Conservation (phyloP, 23 tunicate genomes). For the Clavelina lepadiformis region DNA sequence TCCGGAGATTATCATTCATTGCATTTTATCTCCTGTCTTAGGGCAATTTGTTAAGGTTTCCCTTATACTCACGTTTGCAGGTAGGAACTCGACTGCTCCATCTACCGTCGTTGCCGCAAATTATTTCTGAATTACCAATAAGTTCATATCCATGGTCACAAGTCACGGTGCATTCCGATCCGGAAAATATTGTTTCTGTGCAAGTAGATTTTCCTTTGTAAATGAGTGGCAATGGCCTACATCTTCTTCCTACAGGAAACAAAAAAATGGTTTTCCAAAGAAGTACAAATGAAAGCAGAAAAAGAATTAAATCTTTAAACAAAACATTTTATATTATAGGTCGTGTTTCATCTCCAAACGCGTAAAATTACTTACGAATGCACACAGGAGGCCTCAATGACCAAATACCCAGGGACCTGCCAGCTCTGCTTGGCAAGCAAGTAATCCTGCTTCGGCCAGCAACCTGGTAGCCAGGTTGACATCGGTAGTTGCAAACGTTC, state of each 20-base stretch:
- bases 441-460: constrained; percentile 23
- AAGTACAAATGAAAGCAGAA: too few relatives aligned
- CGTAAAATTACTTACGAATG: constrained; percentile 56
- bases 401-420: constrained; percentile 35
- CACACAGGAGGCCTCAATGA: constrained; percentile 16
- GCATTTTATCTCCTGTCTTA: too few relatives aligned
- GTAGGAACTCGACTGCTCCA: constrained; percentile 33
- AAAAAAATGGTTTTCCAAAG: too few relatives aligned
- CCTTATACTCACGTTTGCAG: constrained; percentile 48
- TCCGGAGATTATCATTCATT: too few relatives aligned
- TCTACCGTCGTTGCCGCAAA: constrained; percentile 20
- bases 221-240: constrained; percentile 5
- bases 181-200: constrained; percentile 33
- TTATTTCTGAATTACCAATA: constrained; percentile 6
- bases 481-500: constrained; percentile 32
- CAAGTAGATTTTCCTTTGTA: constrained; percentile 35
- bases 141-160: constrained; percentile 55
- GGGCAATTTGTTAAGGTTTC: neutral
- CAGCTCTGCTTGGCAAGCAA: constrained; percentile 22
- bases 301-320: too few relatives aligned
- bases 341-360: too few relatives aligned
- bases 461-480: constrained; percentile 30
- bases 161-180: constrained; percentile 38
- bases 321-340: too few relatives aligned
- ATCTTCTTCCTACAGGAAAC: constrained; percentile 21